These are phyloP conservation scores for Pyrgilauda ruficollis DNA, from an alignment of 2,113 vertebrate species.

Conservation along the genomic window DNA sequence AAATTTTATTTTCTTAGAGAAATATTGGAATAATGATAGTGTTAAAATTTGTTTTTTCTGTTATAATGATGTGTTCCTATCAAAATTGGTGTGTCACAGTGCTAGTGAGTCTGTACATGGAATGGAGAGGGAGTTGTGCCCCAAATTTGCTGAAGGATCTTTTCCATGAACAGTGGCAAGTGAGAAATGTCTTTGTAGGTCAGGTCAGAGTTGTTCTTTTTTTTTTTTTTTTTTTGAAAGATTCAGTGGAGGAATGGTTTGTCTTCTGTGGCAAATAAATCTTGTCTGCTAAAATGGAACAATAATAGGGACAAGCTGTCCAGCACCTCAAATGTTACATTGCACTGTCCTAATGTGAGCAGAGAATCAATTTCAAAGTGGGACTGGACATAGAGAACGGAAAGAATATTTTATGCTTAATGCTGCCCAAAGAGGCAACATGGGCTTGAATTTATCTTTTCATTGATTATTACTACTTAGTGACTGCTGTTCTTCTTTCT, in stretches of 20 bases:
- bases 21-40: background rate
- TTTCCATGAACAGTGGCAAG: fast-evolving
- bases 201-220: background rate
- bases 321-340: background rate
- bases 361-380: background rate
- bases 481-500: background rate
- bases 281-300: background rate
- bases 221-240: background rate
- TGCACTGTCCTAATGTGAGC: background rate
- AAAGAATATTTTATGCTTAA: background rate
- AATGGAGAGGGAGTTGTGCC: background rate
- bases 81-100: background rate
- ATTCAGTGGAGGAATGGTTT: background rate
- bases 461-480: background rate
- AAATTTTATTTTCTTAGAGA: background rate
- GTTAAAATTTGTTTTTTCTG: background rate
- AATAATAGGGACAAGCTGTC: background rate
- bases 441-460: background rate
- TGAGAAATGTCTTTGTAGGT: background rate
- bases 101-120: background rate
- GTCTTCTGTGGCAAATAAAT: background rate
- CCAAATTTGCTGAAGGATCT: background rate
- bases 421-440: background rate
- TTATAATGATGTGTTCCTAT: background rate
- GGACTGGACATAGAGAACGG: background rate